Evolutionary conservation across 2,888 invertebrate genomes (phyloP), one percentile per base, ranked within the genome.

Genomic region (Polyploca ridens): DNA sequence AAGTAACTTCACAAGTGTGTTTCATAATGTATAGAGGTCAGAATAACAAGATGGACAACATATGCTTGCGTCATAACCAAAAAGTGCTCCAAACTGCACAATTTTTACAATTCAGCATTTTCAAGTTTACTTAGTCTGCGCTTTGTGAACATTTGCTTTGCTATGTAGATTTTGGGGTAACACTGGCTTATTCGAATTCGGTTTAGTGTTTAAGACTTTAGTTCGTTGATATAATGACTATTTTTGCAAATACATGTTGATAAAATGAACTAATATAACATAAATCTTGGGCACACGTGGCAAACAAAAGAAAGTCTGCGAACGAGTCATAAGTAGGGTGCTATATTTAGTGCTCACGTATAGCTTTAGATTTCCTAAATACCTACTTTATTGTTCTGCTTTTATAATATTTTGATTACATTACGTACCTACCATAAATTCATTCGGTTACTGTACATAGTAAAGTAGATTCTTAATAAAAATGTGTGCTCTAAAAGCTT

Each of bases 231-330:
- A 62, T 60, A 16, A 38, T 27, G 57, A 33, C 41, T 33, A 13
- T 41, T 41, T 41, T 35, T 62, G 19, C 58, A 44, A 62, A 59
- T 59, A 38, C 35, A 65, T 27, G 33, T n/a, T 41, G 8, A 41
- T 58, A 49, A 19, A 54, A 19, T 64, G 62, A 64, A 71, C 66
- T 65, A 63, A 67, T 73, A 70, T 67, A 72, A 71, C 70, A 75
- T 75, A 70, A 72, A 75, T 78, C 81, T 77, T 79, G 63, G 71
- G 66, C 63, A 68, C 63, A 70, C 66, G 64, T 62, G 73, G 68
- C 64, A 69, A 68, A 73, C 66, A 76, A 79, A 74, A 79, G 69
- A 71, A 72, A 70, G 62, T 69, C 54, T 54, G 54, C 54, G 7
- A 19, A 54, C 54, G 54, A 54, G 19, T 54, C 54, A 54, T 54